phyloP scores from a whole-genome alignment of 2,888 invertebrate genomes.

The Epinotia nisella region DNA sequence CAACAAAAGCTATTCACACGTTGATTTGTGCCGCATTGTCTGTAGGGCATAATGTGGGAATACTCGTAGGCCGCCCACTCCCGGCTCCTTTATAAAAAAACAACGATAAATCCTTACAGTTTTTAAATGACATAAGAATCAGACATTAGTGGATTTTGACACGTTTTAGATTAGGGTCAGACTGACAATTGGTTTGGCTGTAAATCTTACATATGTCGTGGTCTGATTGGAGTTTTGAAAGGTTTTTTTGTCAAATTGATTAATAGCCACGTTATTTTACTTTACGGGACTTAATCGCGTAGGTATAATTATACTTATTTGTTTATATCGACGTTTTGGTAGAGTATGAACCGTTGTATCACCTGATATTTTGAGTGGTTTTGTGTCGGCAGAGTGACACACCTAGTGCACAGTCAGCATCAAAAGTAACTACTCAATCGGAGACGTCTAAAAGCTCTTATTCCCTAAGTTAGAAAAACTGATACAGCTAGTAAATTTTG shows the following conservation, averaged over 20 bases:
- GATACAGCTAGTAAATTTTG: no score
- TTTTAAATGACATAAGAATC: neutral
- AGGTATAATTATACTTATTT: neutral
- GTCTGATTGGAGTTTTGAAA: constrained; percentile 22
- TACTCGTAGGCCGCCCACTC: constrained; percentile 34
- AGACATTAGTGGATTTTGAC: neutral
- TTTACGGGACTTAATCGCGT: neutral
- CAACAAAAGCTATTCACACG: constrained; percentile 39
- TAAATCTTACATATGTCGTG: constrained; percentile 32
- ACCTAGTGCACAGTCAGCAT: no score
- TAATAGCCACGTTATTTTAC: neutral
- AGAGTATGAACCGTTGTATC: neutral
- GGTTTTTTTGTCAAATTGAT: neutral
- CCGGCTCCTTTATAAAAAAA: constrained; percentile 27
- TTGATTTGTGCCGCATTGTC: constrained; percentile 43
- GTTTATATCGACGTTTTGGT: no score
- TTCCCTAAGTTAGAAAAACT: no score
- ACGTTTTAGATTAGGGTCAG: neutral
- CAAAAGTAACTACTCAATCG: no score
- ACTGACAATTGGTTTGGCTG: constrained; percentile 37
- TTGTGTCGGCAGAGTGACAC: neutral
- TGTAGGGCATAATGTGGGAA: constrained; percentile 42
- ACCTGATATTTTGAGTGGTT: neutral
- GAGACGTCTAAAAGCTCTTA: no score
- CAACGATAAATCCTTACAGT: constrained; percentile 3